phyloP scores from a whole-genome alignment of 1,140 invertebrate genomes.

The Holcopasites calliopsidis region DNA sequence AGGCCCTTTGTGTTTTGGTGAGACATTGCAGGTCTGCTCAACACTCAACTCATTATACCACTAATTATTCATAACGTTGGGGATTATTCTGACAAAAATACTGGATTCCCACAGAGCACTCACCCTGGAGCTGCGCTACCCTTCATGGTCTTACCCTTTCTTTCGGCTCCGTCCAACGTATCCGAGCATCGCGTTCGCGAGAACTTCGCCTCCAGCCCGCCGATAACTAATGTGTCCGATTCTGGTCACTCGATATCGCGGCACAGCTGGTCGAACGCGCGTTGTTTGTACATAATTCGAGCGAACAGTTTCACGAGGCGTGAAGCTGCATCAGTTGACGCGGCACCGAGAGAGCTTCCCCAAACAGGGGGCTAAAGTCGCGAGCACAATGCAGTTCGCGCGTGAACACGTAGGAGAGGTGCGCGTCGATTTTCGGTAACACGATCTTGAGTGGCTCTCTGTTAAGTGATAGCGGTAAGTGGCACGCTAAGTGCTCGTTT shows the following conservation, averaged over 20 bases:
- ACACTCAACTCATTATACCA: constrained; percentile 80
- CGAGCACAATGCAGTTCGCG: constrained; percentile 23
- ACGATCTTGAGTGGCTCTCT: constrained; percentile 78
- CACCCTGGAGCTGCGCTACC: constrained; percentile 38
- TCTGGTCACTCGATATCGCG: too few species aligned
- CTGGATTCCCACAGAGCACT: constrained; percentile 68
- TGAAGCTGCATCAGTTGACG: not conserved
- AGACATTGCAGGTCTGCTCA: constrained; percentile 76
- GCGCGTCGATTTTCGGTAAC: constrained; percentile 78
- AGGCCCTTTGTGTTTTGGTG: constrained; percentile 73
- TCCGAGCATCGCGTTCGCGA: not conserved
- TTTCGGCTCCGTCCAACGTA: constrained; percentile 50
- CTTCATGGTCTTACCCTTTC: constrained; percentile 51
- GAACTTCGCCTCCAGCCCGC: too few species aligned
- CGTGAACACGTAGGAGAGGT: constrained; percentile 56
- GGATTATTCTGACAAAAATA: constrained; percentile 73
- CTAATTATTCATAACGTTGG: constrained; percentile 79
- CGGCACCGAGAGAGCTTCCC: constrained; percentile 51
- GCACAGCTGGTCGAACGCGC: not conserved
- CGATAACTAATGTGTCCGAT: too few species aligned
- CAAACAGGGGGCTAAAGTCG: constrained; percentile 50
- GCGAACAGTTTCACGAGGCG: not conserved
- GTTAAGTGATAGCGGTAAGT: constrained; percentile 75
- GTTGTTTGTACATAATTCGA: constrained; percentile 8
- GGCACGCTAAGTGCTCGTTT: constrained; percentile 78